Percentiles rank a stretch among this genome's conserved stretches.
phyloP scores from a whole-genome alignment of 1,140 invertebrate species.

The Hycleus cichorii region DNA sequence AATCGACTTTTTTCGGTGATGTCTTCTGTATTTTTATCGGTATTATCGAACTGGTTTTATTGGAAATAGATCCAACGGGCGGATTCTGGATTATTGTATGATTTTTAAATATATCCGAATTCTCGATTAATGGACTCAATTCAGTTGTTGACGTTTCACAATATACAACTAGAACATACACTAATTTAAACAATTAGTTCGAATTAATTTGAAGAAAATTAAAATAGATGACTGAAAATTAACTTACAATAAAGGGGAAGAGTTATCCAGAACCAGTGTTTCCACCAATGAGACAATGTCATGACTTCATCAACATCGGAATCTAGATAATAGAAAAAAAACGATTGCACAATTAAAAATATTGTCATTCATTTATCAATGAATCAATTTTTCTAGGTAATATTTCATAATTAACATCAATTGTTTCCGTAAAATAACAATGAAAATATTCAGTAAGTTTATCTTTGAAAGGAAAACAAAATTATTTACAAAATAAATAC shows the following conservation, averaged over 20 bases:
- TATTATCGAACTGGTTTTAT: not conserved
- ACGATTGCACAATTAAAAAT: constrained; percentile 3
- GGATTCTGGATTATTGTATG: constrained; percentile 1
- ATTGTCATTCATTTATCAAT: too few relatives aligned
- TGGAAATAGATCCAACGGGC: constrained; percentile 15
- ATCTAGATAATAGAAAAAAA: constrained; percentile 19
- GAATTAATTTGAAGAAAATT: constrained; percentile 18
- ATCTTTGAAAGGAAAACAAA: too few relatives aligned
- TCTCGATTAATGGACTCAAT: constrained; percentile 2
- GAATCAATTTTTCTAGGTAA: too few relatives aligned
- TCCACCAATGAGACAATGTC: constrained; percentile 60
- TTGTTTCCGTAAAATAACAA: too few relatives aligned
- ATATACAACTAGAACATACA: constrained; percentile 23
- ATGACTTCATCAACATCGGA: constrained; percentile 46
- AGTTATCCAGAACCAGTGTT: constrained; percentile 65
- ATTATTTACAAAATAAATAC: too few relatives aligned
- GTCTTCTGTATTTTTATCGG: constrained; percentile 11
- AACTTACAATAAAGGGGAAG: constrained; percentile 43
- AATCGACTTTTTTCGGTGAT: constrained; percentile 14
- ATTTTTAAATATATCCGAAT: too few relatives aligned
- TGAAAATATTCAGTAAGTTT: too few relatives aligned
- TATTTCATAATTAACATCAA: too few relatives aligned
- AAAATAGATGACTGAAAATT: constrained; percentile 8
- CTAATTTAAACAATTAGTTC: constrained; percentile 22
- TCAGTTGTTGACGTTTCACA: constrained; percentile 1